Evolutionary conservation across 2,888 invertebrate genomes (phyloP).

Genomic region (Sarcophaga carnaria): DNA sequence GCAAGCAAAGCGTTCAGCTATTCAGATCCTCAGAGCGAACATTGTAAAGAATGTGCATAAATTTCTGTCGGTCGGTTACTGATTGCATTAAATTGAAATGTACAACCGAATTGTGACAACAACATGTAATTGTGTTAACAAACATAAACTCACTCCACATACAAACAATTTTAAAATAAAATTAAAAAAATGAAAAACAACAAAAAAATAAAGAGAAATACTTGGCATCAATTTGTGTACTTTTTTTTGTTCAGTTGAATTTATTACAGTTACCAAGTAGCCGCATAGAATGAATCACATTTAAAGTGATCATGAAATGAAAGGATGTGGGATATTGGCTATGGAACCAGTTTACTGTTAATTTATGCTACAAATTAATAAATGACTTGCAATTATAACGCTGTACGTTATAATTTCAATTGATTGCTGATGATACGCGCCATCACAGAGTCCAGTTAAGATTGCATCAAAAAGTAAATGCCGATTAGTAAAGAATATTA

Average conservation of each 20-base stretch:
- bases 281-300: not conserved
- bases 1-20: too few species aligned
- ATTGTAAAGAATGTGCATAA: not conserved
- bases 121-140: conserved; percentile 64
- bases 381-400: not conserved
- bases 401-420: not conserved
- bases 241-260: not conserved
- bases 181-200: not conserved
- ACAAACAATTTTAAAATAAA: conserved; percentile 22
- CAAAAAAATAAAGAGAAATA: not conserved
- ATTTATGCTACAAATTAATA: not conserved
- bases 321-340: too few species aligned
- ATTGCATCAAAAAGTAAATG: too few species aligned
- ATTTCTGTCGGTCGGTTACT: conserved; percentile 62
- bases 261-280: not conserved
- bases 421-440: not conserved
- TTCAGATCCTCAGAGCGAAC: too few species aligned
- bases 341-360: not conserved
- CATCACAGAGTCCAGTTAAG: not conserved
- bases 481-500: too few species aligned
- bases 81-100: conserved; percentile 77
- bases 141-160: conserved; percentile 8
- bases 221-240: not conserved
- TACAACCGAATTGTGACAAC: conserved; percentile 79
- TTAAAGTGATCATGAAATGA: not conserved